Base-by-base conservation (phyloP, 1,140 invertebrate genomes). In the Caerostris darwini region DNA sequence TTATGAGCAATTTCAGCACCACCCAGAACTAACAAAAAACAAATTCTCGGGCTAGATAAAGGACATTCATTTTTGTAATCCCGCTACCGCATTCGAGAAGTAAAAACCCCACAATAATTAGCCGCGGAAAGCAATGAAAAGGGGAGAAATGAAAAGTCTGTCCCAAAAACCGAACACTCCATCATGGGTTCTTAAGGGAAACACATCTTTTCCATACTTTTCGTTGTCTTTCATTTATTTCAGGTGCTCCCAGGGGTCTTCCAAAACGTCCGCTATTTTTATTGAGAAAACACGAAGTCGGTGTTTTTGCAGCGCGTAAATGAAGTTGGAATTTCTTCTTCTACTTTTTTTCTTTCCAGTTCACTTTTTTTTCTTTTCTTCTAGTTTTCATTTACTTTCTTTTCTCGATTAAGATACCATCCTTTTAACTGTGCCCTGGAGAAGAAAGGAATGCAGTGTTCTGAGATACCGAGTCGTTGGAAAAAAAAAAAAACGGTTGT, bases 391-490 rank as follows among this genome's bases (percentile, higher is more conserved):
- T 7, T 56, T 83, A 54, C 34, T 56, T 34, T 19, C 57, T 81
- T 61, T 82, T 53, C 67, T 34, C 71, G 89, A 82, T 91, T 91
- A 91, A 91, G 89, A 91, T 61, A 59, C 89, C 53, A 82, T 91
- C 82, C 89, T 91, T 91, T 82, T 81, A 81, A 81, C 71, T 54
- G 69, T 17, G 14, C 69, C 71, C 71, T 58, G 34, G 71, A 91
- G 69, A 82, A 34, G 7, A 10, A 71, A 71, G 50, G 5, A 71
- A 8, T 17, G 34, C 12, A 6, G 59, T 58, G 54, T 58, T 86
- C 53, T 2, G 83, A 50, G 85, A 7, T 53, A 14, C 14, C 34
- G 34, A 64, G 34, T 10, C 5, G 58, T 64, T 57, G 56, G 10
- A 34, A 34, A 71, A 71, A 71, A 34, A 53, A 34, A 34, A 34